Base-by-base conservation (phyloP, 2,113 vertebrate species). In the Brachypodius melanocephalos region DNA sequence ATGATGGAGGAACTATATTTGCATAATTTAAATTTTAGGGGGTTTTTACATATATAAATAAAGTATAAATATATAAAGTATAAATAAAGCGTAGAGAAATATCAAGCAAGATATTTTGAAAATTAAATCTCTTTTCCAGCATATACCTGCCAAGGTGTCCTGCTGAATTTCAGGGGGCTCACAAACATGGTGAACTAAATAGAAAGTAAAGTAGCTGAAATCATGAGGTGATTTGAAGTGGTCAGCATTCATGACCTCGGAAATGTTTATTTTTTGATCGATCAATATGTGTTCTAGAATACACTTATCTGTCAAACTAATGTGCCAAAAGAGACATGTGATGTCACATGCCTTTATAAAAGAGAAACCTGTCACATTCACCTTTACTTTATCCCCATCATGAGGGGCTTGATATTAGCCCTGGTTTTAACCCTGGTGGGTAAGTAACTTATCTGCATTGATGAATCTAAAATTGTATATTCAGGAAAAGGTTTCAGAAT, bases 221-320 rank as follows among this genome's bases (percentile, higher is more conserved):
- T 52, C 69, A 57, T 34, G 22, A 63, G 43, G 20, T n/a, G 52
- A 45, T 90, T 89, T 80, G 79, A 90, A 90, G 43, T 67, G 32
- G 55, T 72, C 61, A 80, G 49, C 45, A 81, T 94, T 92, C 2
- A 1, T 82, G 94, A 48, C 43, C 65, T 84, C 67, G 80, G 83
- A 90, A 85, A 91, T 97, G 90, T 97, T 97, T 96, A n/a, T 84
- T 93, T 84, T 95, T 91, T 87, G 81, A 63, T 93, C 88, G 85
- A 95, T 95, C 92, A 91, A 91, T 72, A 71, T 12, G 26, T 43
- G 88, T 66, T 89, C 43, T 88, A 85, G 95, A 90, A 88, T 80
- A 49, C 83, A 6, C 24, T 93, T 96, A 85, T 94, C 96, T 95
- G 95, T 88, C 89, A 81, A 72, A 78, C 21, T 29, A 69, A 38